Evolutionary conservation across 35 echinoderm and acorn worm genomes (phyloP).

Genomic region (Stichopus chloronotus): DNA sequence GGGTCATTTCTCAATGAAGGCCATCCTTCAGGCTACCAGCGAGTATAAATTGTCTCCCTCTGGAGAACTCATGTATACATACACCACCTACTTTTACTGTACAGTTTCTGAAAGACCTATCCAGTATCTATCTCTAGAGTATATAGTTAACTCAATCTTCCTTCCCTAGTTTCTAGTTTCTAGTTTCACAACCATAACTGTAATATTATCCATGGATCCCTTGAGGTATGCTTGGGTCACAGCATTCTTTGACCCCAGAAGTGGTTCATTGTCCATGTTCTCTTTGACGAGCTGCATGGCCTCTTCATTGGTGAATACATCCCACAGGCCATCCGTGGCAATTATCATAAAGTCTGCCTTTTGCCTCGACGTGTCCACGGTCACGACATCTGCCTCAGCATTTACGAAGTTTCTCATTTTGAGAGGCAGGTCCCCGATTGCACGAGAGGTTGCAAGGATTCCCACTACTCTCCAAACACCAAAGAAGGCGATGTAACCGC

Average conservation of each 20-base stretch:
- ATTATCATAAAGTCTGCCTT: slow-evolving; percentile 90
- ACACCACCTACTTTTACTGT: too few species aligned
- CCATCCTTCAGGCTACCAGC: too few species aligned
- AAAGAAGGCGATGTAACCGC: slow-evolving; percentile 89
- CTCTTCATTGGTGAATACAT: slow-evolving; percentile 93
- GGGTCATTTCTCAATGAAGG: too few species aligned
- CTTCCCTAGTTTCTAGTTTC: not conserved
- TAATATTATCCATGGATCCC: slow-evolving; percentile 92
- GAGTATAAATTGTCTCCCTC: too few species aligned
- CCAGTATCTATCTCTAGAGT: too few species aligned
- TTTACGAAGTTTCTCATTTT: slow-evolving; percentile 86
- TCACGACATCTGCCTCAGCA: slow-evolving; percentile 87
- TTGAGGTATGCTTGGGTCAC: slow-evolving; percentile 87
- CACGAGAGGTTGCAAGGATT: slow-evolving; percentile 94
- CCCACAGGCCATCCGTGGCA: slow-evolving; percentile 97
- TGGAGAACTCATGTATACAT: too few species aligned
- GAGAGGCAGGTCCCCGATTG: slow-evolving; percentile 90
- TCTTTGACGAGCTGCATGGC: slow-evolving; percentile 87
- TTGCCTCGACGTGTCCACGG: slow-evolving; percentile 59
- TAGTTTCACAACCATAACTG: slow-evolving; percentile 90
- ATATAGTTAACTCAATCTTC: not conserved
- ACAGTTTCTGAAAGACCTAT: too few species aligned
- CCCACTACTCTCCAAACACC: slow-evolving; percentile 93
- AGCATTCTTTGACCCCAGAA: slow-evolving; percentile 86
- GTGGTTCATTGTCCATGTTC: slow-evolving; percentile 73